Conservation (phyloP, 2,888 invertebrate species). For the Prosopocoilus inquinatus region DNA sequence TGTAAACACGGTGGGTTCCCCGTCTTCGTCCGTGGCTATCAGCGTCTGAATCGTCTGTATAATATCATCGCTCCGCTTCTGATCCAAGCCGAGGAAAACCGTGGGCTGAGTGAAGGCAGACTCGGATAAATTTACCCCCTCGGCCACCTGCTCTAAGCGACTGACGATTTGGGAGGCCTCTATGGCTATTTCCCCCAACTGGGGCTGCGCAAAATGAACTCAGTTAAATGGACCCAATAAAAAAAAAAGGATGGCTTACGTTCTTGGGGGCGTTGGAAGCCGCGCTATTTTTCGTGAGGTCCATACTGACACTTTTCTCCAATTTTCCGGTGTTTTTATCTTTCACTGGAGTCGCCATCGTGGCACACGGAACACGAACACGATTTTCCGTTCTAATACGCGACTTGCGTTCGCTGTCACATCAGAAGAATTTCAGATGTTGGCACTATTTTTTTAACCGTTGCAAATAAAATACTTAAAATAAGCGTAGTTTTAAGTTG, state of each 20-base stretch:
- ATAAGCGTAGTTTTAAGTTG: too few relatives aligned
- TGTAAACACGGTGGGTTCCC: slow-evolving; percentile 61
- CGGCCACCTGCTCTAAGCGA: slow-evolving; percentile 48
- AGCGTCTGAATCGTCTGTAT: slow-evolving; percentile 59
- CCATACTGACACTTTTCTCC: slow-evolving; percentile 33
- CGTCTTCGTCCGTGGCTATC: slow-evolving; percentile 63
- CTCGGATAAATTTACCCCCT: slow-evolving; percentile 39
- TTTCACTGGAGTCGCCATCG: slow-evolving; percentile 39
- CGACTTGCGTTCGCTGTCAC: too few relatives aligned
- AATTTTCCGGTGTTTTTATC: slow-evolving; percentile 30
- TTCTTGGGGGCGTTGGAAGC: slow-evolving; percentile 24
- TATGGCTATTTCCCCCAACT: slow-evolving; percentile 50
- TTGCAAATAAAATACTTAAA: too few relatives aligned
- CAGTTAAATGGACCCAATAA: not conserved
- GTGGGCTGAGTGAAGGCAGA: slow-evolving; percentile 39
- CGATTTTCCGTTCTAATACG: too few relatives aligned
- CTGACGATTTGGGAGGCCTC: slow-evolving; percentile 52
- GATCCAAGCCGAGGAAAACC: slow-evolving; percentile 47
- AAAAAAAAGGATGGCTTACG: slow-evolving; percentile 22
- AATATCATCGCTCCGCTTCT: slow-evolving; percentile 56
- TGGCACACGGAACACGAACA: slow-evolving; percentile 32
- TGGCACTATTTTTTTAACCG: too few relatives aligned
- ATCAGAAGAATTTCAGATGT: too few relatives aligned
- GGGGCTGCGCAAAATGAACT: slow-evolving; percentile 34
- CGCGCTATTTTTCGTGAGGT: slow-evolving; percentile 31